Evolutionary conservation across 2,888 invertebrate genomes (phyloP).

Genomic region (Ophion ellenae): DNA sequence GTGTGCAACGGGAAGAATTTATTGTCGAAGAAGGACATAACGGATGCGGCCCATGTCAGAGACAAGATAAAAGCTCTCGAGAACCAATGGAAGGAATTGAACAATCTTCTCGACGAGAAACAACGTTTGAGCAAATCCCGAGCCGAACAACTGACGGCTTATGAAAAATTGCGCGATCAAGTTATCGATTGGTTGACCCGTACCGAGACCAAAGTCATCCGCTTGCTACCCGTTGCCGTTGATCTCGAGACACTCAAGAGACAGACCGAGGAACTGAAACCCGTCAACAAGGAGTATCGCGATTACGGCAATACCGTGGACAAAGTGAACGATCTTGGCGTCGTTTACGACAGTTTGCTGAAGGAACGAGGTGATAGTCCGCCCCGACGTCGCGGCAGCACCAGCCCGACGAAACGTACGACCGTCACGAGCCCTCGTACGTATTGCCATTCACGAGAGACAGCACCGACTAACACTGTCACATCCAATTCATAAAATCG

Average conservation of each 20-base stretch:
- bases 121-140: conserved; percentile 92
- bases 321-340: conserved; percentile 95
- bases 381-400: conserved; percentile 88
- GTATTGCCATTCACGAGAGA: conserved; percentile 71
- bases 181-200: conserved; percentile 93
- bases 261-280: conserved; percentile 93
- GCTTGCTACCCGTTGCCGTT: conserved; percentile 93
- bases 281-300: conserved; percentile 94
- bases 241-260: conserved; percentile 93
- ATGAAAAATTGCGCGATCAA: conserved; percentile 93
- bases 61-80: conserved; percentile 95
- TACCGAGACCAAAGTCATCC: conserved; percentile 91
- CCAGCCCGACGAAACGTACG: conserved; percentile 93
- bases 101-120: conserved; percentile 92
- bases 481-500: neutral
- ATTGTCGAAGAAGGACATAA: conserved; percentile 93
- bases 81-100: conserved; percentile 95
- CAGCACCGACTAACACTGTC: neutral
- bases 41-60: conserved; percentile 92
- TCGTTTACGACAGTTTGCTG: conserved; percentile 92
- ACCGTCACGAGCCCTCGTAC: conserved; percentile 87
- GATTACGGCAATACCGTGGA: conserved; percentile 94
- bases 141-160: conserved; percentile 93
- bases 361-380: conserved; percentile 93
- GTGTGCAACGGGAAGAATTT: conserved; percentile 92